Conservation (phyloP, 35 echinoderm and acorn worm species). For the Heliocidaris tuberculata region DNA sequence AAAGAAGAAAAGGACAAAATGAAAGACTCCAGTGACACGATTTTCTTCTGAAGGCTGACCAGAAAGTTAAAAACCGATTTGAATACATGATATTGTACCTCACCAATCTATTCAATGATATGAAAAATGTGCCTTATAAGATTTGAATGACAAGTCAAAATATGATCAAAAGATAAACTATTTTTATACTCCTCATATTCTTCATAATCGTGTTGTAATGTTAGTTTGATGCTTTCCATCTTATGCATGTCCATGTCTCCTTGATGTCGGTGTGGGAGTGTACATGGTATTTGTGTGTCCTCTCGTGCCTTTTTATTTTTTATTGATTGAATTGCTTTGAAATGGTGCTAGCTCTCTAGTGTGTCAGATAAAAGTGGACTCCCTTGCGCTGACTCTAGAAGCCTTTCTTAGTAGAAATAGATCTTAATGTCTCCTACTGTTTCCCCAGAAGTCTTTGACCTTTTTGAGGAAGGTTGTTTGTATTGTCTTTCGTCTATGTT, state of each 20-base stretch:
- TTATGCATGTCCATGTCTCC: neutral
- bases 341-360: conserved; percentile 42
- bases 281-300: neutral
- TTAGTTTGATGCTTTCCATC: neutral
- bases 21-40: conserved; percentile 2
- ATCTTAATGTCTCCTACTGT: neutral
- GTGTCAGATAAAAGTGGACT: conserved; percentile 22
- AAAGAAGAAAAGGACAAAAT: neutral
- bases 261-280: neutral
- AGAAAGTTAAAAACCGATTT: neutral
- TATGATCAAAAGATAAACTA: neutral
- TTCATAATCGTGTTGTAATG: neutral
- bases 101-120: conserved; percentile 4
- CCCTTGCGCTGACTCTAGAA: conserved; percentile 36
- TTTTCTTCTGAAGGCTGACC: neutral
- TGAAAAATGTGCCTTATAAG: neutral
- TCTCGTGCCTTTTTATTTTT: neutral
- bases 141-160: neutral
- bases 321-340: conserved; percentile 25
- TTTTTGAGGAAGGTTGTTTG: neutral
- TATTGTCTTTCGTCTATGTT: conserved; percentile 32
- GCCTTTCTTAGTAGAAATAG: conserved; percentile 34
- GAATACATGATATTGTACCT: neutral
- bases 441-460: neutral
- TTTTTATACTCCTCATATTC: neutral